phyloP scores from a whole-genome alignment of 2,888 invertebrate genomes.

The Synanthedon vespiformis region DNA sequence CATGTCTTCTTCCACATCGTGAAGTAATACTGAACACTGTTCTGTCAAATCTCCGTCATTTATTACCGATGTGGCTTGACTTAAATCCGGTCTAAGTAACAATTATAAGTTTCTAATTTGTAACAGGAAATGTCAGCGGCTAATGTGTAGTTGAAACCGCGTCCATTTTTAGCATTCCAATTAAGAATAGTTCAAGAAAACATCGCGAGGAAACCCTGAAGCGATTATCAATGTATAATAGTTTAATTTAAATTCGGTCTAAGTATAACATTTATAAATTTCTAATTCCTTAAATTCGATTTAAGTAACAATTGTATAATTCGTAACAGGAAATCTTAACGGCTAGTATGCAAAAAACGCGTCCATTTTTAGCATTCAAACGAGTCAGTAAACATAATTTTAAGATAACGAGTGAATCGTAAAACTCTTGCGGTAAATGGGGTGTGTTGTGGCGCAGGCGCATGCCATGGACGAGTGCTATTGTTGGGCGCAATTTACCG shows the following conservation, averaged over 20 bases:
- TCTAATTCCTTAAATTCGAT: conserved; percentile 2
- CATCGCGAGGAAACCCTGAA: too few relatives aligned
- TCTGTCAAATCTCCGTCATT: conserved; percentile 39
- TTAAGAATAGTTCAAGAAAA: too few relatives aligned
- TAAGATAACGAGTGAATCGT: conserved; percentile 62
- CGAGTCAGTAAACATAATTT: conserved; percentile 42
- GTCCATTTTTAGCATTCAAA: neutral
- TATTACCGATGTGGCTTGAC: conserved; percentile 19
- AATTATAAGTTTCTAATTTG: conserved; percentile 26
- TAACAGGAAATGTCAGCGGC: conserved; percentile 14
- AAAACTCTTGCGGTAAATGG: conserved; percentile 58
- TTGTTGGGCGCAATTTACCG: conserved; percentile 67
- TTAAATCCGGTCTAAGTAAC: conserved; percentile 27
- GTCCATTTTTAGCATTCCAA: neutral
- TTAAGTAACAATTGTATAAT: conserved; percentile 5
- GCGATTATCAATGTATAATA: conserved; percentile 13
- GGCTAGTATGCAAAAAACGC: neutral
- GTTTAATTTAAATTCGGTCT: conserved; percentile 19
- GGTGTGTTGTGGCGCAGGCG: conserved; percentile 29
- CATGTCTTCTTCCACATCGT: conserved; percentile 50
- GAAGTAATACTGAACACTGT: conserved; percentile 44
- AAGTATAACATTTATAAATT: conserved; percentile 30
- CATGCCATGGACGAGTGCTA: conserved; percentile 38
- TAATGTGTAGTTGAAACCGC: neutral
- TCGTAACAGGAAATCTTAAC: conserved; percentile 17